Evolutionary conservation across 2,888 invertebrate species (phyloP), one percentile per base, ranked within the genome.

Genomic region (Harpalus rufipes): DNA sequence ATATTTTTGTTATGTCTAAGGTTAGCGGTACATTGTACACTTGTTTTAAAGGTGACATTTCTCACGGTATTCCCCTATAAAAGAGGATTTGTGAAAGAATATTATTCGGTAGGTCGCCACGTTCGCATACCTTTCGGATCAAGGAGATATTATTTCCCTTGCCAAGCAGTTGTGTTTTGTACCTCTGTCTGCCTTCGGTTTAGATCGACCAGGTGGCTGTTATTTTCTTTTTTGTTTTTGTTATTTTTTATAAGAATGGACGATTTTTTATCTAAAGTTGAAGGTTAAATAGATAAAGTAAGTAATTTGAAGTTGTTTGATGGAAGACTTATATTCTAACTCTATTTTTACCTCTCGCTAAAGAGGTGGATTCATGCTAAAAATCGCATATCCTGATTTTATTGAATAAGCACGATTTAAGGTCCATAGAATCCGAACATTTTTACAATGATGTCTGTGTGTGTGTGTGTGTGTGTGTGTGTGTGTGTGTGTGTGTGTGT

Each of bases 11-110:
- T n/a, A 7, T 39, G 68, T 41, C 1, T 41, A 41, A 8, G 25
- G 63, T 78, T 79, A 2, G 65, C 65, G 61, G 63, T 63, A 59
- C 18, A 59, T 63, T 63, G 80, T 81, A 41, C 81, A 81, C 81
- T 81, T 81, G 81, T 81, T 81, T 65, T 12, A 12, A 68, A 65
- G 81, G 68, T 81, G 68, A 56, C 56, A 81, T 14, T 81, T 81
- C 81, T 25, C 81, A 81, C 81, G 81, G 51, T 68, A 44, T 81
- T 63, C 51, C 51, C 21, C 41, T 68, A 44, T 81, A 44, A 68
- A 81, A 68, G 63, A 81, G 81, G 56, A 81, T 81, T 81, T 81
- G 44, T 32, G 81, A 81, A 81, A 56, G 56, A 81, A 81, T 81
- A 81, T 81, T 44, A 65, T 32, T 56, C 68, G 68, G 32, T 16